A percentile compares a stretch with the other conserved stretches of the same genome.
phyloP scores from a whole-genome alignment of 2,888 invertebrate genomes.

The Sinohyriopsis cumingii region DNA sequence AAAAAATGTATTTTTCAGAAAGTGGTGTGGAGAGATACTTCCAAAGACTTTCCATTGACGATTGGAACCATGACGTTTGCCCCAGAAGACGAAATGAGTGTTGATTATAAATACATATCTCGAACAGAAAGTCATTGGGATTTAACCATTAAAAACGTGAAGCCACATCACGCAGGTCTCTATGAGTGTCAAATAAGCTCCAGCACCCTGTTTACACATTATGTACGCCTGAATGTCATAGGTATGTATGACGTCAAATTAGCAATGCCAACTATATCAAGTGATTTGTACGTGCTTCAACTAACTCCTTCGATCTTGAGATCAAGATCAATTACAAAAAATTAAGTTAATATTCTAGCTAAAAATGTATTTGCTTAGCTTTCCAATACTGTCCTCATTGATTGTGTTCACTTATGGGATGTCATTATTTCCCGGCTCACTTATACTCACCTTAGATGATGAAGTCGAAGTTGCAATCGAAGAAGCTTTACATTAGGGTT shows the following conservation, averaged over 20 bases:
- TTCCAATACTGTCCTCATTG: too few relatives aligned
- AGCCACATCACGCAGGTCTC: conserved; percentile 43
- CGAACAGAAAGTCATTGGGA: conserved; percentile 46
- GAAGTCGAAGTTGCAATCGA: too few relatives aligned
- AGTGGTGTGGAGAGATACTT: conserved; percentile 56
- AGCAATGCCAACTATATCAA: not conserved
- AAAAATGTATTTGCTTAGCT: too few relatives aligned
- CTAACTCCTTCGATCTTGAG: too few relatives aligned
- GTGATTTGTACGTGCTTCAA: too few relatives aligned
- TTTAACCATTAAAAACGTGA: conserved; percentile 45
- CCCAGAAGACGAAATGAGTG: conserved; percentile 43
- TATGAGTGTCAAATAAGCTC: conserved; percentile 55
- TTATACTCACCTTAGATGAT: too few relatives aligned
- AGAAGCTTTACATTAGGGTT: too few relatives aligned
- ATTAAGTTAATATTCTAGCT: too few relatives aligned
- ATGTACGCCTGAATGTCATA: conserved; percentile 45
- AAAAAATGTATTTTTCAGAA: conserved; percentile 6
- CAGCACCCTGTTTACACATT: conserved; percentile 41
- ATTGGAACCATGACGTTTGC: conserved; percentile 54
- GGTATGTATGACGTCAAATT: conserved; percentile 30
- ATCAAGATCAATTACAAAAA: too few relatives aligned
- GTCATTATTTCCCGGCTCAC: too few relatives aligned
- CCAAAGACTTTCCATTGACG: conserved; percentile 47
- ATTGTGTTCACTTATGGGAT: too few relatives aligned
- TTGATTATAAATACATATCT: conserved; percentile 32